Conservation (phyloP, 1,140 invertebrate genomes). For the Habropoda laboriosa region DNA sequence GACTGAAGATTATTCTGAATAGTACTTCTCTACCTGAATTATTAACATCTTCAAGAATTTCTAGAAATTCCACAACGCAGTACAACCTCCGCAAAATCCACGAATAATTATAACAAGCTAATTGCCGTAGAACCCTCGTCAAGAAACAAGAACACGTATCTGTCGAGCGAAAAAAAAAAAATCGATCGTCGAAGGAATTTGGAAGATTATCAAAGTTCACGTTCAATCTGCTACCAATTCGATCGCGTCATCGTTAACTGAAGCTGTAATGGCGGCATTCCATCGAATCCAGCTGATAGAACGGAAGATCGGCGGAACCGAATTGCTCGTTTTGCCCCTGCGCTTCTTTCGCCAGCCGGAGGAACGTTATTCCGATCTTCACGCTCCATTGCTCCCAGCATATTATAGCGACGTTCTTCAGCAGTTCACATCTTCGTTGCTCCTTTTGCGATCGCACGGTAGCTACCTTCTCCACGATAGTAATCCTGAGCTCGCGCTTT, state of each 20-base stretch:
- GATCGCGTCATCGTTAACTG: conserved; percentile 1
- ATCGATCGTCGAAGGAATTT: neutral
- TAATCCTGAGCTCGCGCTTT: neutral
- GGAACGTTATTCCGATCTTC: conserved; percentile 40
- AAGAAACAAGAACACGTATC: too few relatives aligned
- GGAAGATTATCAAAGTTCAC: neutral
- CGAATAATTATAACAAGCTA: too few relatives aligned
- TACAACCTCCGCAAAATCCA: too few relatives aligned
- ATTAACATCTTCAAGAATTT: too few relatives aligned
- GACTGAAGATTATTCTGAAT: too few relatives aligned
- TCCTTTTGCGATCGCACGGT: conserved; percentile 15
- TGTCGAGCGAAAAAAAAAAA: too few relatives aligned
- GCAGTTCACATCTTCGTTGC: conserved; percentile 4
- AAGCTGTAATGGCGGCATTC: neutral
- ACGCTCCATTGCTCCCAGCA: conserved; percentile 20
- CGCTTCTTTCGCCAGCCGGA: conserved; percentile 2
- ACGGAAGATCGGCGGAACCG: neutral
- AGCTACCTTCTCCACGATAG: conserved; percentile 23
- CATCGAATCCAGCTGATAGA: conserved; percentile 6
- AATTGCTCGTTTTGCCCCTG: conserved; percentile 27
- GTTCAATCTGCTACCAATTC: neutral
- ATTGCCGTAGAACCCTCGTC: too few relatives aligned
- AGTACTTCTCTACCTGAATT: too few relatives aligned
- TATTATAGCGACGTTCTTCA: conserved; percentile 35
- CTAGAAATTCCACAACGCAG: too few relatives aligned